Percentiles rank a stretch among this genome's conserved stretches.
Conservation (phyloP, 2,113 vertebrate genomes). For the Perognathus longimembris region DNA sequence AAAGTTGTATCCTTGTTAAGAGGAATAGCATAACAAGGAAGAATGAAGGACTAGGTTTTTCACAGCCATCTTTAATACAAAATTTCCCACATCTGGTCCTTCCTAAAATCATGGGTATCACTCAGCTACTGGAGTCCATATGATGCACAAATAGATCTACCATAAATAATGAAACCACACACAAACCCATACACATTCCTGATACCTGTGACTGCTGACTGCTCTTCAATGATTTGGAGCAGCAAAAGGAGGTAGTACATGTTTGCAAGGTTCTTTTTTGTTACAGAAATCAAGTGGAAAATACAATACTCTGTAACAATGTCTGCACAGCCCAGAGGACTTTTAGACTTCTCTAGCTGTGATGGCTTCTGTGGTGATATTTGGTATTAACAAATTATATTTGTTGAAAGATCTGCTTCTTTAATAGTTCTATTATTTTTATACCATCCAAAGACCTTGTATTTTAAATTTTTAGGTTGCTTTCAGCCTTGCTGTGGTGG, state of each 20-base stretch:
- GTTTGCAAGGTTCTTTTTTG: not conserved
- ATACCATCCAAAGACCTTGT: not conserved
- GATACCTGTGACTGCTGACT: not conserved
- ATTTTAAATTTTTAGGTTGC: not conserved
- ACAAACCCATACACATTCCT: not conserved
- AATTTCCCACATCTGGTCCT: not conserved
- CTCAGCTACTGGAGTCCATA: not conserved
- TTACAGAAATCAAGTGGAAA: not conserved
- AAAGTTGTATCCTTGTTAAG: not conserved
- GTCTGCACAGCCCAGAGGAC: not conserved
- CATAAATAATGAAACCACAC: not conserved
- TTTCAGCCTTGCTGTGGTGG: slow-evolving; percentile 8
- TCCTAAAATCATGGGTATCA: not conserved
- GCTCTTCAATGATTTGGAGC: not conserved
- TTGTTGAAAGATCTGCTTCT: not conserved
- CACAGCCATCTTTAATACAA: not conserved
- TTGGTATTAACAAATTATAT: not conserved
- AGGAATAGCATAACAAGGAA: not conserved
- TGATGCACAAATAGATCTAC: not conserved
- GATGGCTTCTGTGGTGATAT: not conserved
- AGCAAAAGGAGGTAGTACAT: not conserved
- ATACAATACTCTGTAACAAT: not conserved
- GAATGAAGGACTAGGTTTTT: not conserved
- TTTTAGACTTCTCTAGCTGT: not conserved
- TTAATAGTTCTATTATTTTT: not conserved